A percentile compares a stretch with the other conserved stretches of the same genome.
phyloP scores from a whole-genome alignment of 2,888 invertebrate species.

The Nymphalis c-album region DNA sequence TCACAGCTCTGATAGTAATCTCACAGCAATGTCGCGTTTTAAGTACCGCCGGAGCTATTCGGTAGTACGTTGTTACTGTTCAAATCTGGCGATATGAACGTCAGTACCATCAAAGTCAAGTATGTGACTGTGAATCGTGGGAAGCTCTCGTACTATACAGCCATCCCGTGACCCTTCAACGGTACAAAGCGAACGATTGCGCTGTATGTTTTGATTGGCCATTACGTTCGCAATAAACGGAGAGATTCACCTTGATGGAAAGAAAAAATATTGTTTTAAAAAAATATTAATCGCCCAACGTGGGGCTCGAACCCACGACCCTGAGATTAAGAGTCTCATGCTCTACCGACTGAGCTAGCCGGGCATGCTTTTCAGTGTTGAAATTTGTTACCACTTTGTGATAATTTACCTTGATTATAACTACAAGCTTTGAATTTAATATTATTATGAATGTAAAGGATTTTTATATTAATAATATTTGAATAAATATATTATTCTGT shows the following conservation, averaged over 20 bases:
- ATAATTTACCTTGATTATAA: too few species aligned
- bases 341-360: slow-evolving; percentile 83
- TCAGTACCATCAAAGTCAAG: slow-evolving; percentile 43
- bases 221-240: slow-evolving; percentile 71
- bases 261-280: not conserved
- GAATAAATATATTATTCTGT: too few species aligned
- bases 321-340: slow-evolving; percentile 85
- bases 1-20: slow-evolving; percentile 23
- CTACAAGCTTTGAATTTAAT: too few species aligned
- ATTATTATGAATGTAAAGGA: too few species aligned
- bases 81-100: slow-evolving; percentile 52
- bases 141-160: slow-evolving; percentile 56
- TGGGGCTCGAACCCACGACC: slow-evolving; percentile 85
- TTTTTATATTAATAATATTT: too few species aligned
- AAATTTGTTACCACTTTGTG: not conserved
- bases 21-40: slow-evolving; percentile 24
- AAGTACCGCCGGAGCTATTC: slow-evolving; percentile 51
- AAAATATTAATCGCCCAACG: slow-evolving; percentile 70
- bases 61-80: slow-evolving; percentile 50
- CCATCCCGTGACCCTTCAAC: slow-evolving; percentile 65
- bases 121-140: slow-evolving; percentile 53
- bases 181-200: slow-evolving; percentile 57
- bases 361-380: slow-evolving; percentile 49
- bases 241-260: not conserved
- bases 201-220: slow-evolving; percentile 50